Conservation (phyloP, 2,113 vertebrate genomes). For the Takifugu bimaculatus region DNA sequence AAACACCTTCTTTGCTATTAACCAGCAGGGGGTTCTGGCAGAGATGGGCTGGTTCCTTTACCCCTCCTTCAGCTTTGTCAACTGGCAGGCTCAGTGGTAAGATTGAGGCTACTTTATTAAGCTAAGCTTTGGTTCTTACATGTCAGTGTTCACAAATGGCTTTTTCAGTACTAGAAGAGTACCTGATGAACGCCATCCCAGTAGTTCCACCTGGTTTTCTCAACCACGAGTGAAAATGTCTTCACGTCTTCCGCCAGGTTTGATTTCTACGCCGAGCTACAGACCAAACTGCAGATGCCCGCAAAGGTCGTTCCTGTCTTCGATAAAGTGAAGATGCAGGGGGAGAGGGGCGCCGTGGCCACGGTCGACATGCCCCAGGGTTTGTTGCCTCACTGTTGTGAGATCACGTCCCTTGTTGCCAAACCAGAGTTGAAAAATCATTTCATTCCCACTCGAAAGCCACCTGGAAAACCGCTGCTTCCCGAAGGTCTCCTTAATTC, state of each 20-base stretch:
- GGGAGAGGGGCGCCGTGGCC: conserved; percentile 66
- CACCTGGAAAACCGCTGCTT: no score
- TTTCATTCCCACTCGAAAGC: no score
- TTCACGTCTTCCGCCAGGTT: conserved; percentile 62
- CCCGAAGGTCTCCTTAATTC: no score
- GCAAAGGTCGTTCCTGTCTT: conserved; percentile 67
- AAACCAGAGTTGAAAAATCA: no score
- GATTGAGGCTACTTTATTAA: no score
- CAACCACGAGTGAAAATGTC: neutral
- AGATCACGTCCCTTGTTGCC: no score
- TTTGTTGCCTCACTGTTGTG: conserved; percentile 4
- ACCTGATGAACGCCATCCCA: no score
- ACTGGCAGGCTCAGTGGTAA: conserved; percentile 80
- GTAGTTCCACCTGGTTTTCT: no score
- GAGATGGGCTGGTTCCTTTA: conserved; percentile 78
- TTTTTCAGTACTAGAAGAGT: no score
- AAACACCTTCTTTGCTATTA: conserved; percentile 70
- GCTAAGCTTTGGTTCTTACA: neutral
- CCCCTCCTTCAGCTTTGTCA: conserved; percentile 73
- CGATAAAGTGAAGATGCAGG: conserved; percentile 71
- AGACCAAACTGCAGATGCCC: conserved; percentile 52
- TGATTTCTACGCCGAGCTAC: conserved; percentile 63
- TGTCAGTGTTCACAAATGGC: no score
- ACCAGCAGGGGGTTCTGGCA: conserved; percentile 72
- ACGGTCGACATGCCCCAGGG: conserved; percentile 66